Conservation (phyloP, 2,888 invertebrate genomes). For the Andrena hattorfiana region DNA sequence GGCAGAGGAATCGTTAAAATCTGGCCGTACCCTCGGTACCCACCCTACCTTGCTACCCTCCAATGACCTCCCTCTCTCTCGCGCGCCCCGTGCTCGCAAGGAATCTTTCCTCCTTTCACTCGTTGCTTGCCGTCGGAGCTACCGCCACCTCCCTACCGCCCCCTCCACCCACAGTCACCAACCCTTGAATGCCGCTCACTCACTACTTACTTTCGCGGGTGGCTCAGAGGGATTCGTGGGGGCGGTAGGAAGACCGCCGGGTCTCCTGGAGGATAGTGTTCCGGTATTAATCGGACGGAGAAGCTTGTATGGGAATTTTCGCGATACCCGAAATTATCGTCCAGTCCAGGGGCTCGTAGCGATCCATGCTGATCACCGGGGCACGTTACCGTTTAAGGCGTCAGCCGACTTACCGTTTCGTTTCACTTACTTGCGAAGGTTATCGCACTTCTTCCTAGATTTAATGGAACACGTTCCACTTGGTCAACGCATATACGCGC, state of each 20-base stretch:
- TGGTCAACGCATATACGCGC: too few species aligned
- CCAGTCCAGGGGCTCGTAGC: too few species aligned
- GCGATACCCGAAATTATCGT: not conserved
- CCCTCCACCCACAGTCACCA: slow-evolving; percentile 83
- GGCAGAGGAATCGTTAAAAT: slow-evolving; percentile 86
- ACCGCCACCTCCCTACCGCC: slow-evolving; percentile 76
- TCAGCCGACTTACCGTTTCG: too few species aligned
- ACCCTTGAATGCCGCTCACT: slow-evolving; percentile 82
- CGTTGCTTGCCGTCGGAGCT: slow-evolving; percentile 64
- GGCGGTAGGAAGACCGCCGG: slow-evolving; percentile 66
- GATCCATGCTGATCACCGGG: too few species aligned
- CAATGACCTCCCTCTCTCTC: slow-evolving; percentile 58
- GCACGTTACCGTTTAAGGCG: too few species aligned
- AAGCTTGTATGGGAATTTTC: slow-evolving; percentile 58
- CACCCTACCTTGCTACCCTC: slow-evolving; percentile 74
- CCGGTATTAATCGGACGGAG: slow-evolving; percentile 77
- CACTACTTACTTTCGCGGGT: slow-evolving; percentile 81
- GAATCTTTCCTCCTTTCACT: slow-evolving; percentile 52
- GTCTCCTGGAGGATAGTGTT: slow-evolving; percentile 68
- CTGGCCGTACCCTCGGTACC: slow-evolving; percentile 83
- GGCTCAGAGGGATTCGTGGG: slow-evolving; percentile 55
- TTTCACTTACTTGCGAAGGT: too few species aligned
- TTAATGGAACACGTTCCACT: too few species aligned
- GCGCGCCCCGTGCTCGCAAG: slow-evolving; percentile 19
- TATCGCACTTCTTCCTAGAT: too few species aligned